These are phyloP conservation scores for Drosophila mettleri DNA, from an alignment of 2,888 invertebrate genomes.

Conservation along the genomic window DNA sequence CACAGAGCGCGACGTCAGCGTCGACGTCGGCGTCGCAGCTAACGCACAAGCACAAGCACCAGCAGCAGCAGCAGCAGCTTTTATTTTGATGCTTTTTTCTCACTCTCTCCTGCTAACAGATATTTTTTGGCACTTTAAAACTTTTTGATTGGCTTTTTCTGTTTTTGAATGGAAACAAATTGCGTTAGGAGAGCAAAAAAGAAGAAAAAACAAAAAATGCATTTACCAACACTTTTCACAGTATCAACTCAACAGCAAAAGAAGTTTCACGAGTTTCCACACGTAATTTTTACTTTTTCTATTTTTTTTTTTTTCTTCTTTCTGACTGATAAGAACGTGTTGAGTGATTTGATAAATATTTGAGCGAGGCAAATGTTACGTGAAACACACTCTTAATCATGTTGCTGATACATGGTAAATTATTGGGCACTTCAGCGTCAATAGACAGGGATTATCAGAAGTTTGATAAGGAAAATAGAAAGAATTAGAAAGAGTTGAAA, in stretches of 20 bases:
- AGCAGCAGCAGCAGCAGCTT: constrained; percentile 8
- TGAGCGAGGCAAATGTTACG: constrained; percentile 21
- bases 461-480: constrained; percentile 2
- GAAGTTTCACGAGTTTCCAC: constrained; percentile 41
- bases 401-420: constrained; percentile 4
- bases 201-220: constrained; percentile 1
- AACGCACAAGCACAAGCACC: background rate
- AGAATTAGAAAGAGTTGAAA: background rate
- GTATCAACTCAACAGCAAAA: constrained; percentile 41
- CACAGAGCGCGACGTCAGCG: constrained; percentile 25
- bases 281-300: constrained; percentile 42
- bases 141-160: constrained; percentile 50
- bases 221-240: constrained; percentile 5
- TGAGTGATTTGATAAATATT: constrained; percentile 47
- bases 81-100: constrained; percentile 6
- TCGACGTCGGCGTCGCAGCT: constrained; percentile 9
- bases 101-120: background rate
- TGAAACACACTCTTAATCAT: constrained; percentile 18
- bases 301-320: background rate
- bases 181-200: constrained; percentile 4
- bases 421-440: background rate
- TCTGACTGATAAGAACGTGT: constrained; percentile 46
- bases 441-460: background rate
- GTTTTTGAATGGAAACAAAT: constrained; percentile 16
- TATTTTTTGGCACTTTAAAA: constrained; percentile 20